These are phyloP conservation scores for Steinernema hermaphroditum DNA, from an alignment of 2,888 invertebrate genomes.

Conservation along the genomic window DNA sequence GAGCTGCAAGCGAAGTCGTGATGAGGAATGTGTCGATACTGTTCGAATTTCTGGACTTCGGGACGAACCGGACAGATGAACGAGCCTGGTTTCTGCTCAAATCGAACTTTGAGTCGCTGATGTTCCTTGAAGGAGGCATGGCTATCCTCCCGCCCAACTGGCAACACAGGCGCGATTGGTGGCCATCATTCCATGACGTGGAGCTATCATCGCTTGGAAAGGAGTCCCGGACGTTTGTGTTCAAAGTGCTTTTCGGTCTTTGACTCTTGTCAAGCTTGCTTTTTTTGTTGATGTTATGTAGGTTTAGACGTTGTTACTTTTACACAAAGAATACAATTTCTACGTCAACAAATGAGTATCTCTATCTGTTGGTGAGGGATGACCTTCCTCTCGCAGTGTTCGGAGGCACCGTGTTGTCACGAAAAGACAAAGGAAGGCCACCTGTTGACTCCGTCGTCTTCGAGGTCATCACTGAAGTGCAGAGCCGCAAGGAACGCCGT, in stretches of 20 bases:
- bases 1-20: neutral
- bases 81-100: constrained; percentile 5
- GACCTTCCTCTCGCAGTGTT: constrained; percentile 2
- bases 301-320: neutral
- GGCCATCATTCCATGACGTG: constrained; percentile 13
- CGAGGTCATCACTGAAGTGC: no score
- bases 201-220: neutral
- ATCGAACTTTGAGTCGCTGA: neutral
- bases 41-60: constrained; percentile 1
- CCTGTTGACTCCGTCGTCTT: no score
- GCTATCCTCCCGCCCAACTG: neutral
- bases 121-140: neutral
- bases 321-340: no score
- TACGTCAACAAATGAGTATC: no score
- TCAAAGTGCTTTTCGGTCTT: neutral
- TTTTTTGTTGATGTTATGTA: constrained; percentile 20
- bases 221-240: neutral
- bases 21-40: constrained; percentile 1
- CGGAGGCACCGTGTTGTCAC: no score
- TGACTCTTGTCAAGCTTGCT: neutral
- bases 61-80: constrained; percentile 15
- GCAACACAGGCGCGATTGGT: neutral
- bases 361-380: neutral
- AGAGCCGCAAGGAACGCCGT: no score
- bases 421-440: no score